These are phyloP conservation scores for Nycticebus coucang DNA, from an alignment of 2,113 vertebrate genomes.

Conservation along the genomic window DNA sequence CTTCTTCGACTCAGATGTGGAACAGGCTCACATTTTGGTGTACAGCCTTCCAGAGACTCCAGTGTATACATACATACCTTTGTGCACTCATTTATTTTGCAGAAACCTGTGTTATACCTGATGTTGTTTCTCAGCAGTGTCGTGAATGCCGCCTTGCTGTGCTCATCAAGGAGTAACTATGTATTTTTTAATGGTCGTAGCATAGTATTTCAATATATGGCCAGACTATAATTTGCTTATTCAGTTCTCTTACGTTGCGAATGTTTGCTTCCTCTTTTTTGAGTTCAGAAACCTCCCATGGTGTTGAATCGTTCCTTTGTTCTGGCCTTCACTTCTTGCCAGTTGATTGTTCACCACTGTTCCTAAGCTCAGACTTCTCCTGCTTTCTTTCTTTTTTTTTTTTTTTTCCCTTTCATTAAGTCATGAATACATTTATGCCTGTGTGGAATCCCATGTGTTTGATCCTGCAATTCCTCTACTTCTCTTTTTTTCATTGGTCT, in stretches of 20 bases:
- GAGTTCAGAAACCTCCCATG: neutral
- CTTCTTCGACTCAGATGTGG: neutral
- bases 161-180: neutral
- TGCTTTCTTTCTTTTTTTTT: neutral
- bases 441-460: no score
- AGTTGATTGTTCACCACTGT: neutral
- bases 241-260: neutral
- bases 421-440: no score
- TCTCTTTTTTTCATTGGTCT: neutral
- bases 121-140: neutral
- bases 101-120: neutral
- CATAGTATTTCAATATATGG: rapidly evolving
- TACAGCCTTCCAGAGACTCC: neutral
- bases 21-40: neutral
- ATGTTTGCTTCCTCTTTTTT: neutral
- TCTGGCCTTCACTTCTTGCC: neutral
- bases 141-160: neutral
- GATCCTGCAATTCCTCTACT: no score
- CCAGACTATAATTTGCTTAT: neutral
- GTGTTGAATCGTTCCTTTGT: neutral
- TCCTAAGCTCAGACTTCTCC: neutral
- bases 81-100: neutral
- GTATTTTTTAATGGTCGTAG: neutral
- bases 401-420: no score
- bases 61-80: neutral